A percentile compares a stretch with the other conserved stretches of the same genome.
These are phyloP conservation scores for Ceratosolen fusciceps DNA, from an alignment of 1,140 invertebrate genomes.

Conservation along the genomic window DNA sequence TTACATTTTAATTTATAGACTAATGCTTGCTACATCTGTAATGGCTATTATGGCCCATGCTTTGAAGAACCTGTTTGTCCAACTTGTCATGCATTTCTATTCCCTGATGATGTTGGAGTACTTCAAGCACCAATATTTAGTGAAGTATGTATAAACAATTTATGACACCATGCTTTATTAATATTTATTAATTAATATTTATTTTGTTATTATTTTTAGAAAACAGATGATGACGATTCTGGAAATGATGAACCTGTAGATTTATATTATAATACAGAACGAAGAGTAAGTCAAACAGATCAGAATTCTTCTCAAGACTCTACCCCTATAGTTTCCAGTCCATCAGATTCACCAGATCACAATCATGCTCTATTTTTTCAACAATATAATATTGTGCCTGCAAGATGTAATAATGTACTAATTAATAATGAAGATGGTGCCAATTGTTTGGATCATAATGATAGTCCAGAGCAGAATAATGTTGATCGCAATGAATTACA, in stretches of 20 bases:
- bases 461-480: conserved; percentile 52
- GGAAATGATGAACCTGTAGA: conserved; percentile 94
- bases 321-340: conserved; percentile 50
- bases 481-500: conserved; percentile 34
- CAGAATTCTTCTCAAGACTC: conserved; percentile 59
- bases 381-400: conserved; percentile 48
- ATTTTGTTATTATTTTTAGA: conserved; percentile 75
- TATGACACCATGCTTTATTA: conserved; percentile 14
- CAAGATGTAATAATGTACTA: conserved; percentile 34
- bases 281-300: conserved; percentile 63
- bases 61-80: conserved; percentile 93
- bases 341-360: conserved; percentile 55
- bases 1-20: conserved; percentile 72
- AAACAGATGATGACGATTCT: conserved; percentile 92
- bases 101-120: conserved; percentile 81
- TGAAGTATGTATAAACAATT: conserved; percentile 61
- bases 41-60: conserved; percentile 92
- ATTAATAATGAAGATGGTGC: conserved; percentile 50
- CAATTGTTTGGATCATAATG: conserved; percentile 47
- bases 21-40: conserved; percentile 84
- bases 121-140: conserved; percentile 74
- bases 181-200: too few relatives aligned
- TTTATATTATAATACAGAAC: conserved; percentile 72
- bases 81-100: conserved; percentile 93
- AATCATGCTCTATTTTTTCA: conserved; percentile 52